Base-by-base conservation (phyloP, 2,113 vertebrate genomes). In the Pachycephala philippinensis region DNA sequence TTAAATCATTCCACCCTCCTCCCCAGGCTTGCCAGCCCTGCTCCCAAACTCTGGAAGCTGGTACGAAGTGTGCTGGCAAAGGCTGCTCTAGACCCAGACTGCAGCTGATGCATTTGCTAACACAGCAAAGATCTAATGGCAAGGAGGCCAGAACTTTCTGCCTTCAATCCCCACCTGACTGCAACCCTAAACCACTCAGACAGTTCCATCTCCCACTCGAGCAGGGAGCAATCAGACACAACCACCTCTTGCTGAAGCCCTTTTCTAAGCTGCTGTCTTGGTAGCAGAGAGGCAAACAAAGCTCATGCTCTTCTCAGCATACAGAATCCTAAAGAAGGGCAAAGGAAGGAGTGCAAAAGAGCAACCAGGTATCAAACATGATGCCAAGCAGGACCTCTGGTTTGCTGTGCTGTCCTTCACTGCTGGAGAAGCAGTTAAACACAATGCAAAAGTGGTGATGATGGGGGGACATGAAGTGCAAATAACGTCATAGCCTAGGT, bases 71-170 rank as follows among this genome's bases (percentile, higher is more conserved):
- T 61, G 52, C 64, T 0, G 1, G 33, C 59, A 61, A 72, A 44
- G 18, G 57, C 66, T 53, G 8, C 66, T 53, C 18, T 8, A 61
- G 54, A 45, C 21, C 39, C 52, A 60, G 74, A 8, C 52, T 31
- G 33, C 60, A 68, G 24, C 52, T 33, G 45, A 60, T 47, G 27
- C n/a, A n/a, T 74, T 65, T 91, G 80, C 84, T 81, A 84, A 74
- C 1, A 0, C 19, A 64, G 70, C 81, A 77, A 42, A 75, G n/a
- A 71, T 44, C 22, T 68, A 70, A 89, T 11, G 53, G 70, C 79
- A 82, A 84, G 47, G 49, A 82, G 49, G 61, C 21, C 87, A 90
- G 85, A 91, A 87, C 65, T 31, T 87, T 72, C 49, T 72, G 74
- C 75, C n/a, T 76, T 59, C 84, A 75, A 72, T 75, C 33, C 56